These are phyloP conservation scores for Strigamia maritima DNA, from an alignment of 2,888 invertebrate species.

Conservation along the genomic window DNA sequence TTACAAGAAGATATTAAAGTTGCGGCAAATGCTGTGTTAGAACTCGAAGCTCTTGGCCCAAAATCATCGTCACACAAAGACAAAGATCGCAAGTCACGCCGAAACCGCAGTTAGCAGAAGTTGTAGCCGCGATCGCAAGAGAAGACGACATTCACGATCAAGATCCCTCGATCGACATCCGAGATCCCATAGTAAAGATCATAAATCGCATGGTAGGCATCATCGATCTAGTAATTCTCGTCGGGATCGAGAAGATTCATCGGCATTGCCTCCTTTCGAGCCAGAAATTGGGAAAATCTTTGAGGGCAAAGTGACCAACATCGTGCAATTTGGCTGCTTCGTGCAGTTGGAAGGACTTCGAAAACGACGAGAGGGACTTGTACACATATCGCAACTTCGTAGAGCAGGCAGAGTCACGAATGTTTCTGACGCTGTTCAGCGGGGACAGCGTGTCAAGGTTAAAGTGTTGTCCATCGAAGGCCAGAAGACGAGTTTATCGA, in stretches of 20 bases:
- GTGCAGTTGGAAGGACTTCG: conserved; percentile 89
- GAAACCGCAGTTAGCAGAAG: conserved; percentile 45
- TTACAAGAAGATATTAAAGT: conserved; percentile 54
- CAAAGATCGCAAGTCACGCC: conserved; percentile 41
- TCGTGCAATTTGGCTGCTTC: conserved; percentile 97
- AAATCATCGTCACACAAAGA: not conserved
- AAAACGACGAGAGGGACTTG: conserved; percentile 87
- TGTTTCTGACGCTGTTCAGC: conserved; percentile 86
- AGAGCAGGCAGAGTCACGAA: conserved; percentile 90
- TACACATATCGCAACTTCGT: conserved; percentile 87
- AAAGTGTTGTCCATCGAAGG: conserved; percentile 91
- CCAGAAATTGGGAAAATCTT: conserved; percentile 67
- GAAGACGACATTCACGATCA: conserved; percentile 34
- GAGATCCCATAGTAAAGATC: no score
- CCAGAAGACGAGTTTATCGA: conserved; percentile 89
- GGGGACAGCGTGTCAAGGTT: conserved; percentile 85
- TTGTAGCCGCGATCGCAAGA: conserved; percentile 46
- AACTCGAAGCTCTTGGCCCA: conserved; percentile 78
- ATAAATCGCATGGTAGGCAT: conserved; percentile 71
- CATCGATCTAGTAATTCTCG: conserved; percentile 39
- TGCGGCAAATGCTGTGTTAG: conserved; percentile 80
- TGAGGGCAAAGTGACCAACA: conserved; percentile 87
- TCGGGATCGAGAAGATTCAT: conserved; percentile 43
- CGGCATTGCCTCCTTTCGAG: conserved; percentile 52
- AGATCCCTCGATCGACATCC: not conserved